Evolutionary conservation across 2,797 vertebrate species (phyloP).

Genomic region (Pangasius mekongensis): DNA sequence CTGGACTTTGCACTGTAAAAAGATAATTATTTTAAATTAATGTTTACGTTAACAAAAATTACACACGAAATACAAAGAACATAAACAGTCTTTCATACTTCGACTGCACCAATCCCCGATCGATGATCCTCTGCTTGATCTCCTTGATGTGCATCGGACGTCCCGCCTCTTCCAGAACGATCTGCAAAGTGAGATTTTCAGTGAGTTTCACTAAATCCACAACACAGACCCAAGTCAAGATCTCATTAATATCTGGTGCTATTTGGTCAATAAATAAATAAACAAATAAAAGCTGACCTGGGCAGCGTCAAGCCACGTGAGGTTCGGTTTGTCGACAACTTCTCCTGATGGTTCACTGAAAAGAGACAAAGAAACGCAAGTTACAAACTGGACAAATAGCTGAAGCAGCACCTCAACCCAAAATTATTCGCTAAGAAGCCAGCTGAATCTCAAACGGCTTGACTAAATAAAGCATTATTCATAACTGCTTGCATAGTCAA

Average conservation of each 20-base stretch:
- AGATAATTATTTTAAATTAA: slow-evolving; percentile 16
- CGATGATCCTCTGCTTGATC: slow-evolving; percentile 83
- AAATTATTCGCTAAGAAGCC: background rate
- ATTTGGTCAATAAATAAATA: background rate
- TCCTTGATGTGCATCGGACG: slow-evolving; percentile 86
- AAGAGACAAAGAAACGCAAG: background rate
- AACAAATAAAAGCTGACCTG: slow-evolving; percentile 67
- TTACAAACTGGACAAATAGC: background rate
- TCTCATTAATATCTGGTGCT: background rate
- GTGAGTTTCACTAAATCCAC: too few species aligned
- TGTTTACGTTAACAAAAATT: background rate
- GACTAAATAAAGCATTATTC: background rate
- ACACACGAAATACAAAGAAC: background rate
- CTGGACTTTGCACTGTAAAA: slow-evolving; percentile 80
- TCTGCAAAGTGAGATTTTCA: slow-evolving; percentile 62
- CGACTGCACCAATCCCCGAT: slow-evolving; percentile 82
- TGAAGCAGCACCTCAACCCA: background rate
- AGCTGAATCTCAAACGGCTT: background rate
- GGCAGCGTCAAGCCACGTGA: slow-evolving; percentile 84
- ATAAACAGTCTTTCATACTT: slow-evolving; percentile 65
- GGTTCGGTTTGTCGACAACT: slow-evolving; percentile 82
- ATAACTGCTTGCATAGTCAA: background rate
- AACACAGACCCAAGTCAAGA: background rate
- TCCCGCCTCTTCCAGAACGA: slow-evolving; percentile 81
- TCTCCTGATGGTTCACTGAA: slow-evolving; percentile 76